These are phyloP conservation scores for Ancistrus triradiatus DNA, from an alignment of 2,113 vertebrate species.

Conservation along the genomic window DNA sequence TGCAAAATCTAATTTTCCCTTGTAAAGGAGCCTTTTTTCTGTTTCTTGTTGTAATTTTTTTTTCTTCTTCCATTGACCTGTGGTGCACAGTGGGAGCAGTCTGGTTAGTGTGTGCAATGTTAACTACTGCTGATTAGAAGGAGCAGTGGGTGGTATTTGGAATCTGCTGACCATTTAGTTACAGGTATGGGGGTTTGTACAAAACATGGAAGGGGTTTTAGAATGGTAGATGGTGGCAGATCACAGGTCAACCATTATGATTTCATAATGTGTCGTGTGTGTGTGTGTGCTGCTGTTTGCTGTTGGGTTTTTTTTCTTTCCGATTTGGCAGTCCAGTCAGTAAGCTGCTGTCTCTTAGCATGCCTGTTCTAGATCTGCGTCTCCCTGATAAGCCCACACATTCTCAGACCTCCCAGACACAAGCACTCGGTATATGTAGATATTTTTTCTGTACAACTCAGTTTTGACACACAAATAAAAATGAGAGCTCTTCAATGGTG, in stretches of 20 bases:
- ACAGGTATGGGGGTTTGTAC: neutral
- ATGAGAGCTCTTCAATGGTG: neutral
- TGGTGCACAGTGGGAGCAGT: neutral
- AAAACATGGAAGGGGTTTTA: too few relatives aligned
- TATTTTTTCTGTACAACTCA: slow-evolving; percentile 3
- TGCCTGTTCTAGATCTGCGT: slow-evolving; percentile 53
- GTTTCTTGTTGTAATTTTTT: neutral
- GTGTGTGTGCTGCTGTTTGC: slow-evolving; percentile 42
- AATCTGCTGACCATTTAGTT: slow-evolving; percentile 23
- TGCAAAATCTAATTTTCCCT: slow-evolving; percentile 10
- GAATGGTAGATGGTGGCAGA: neutral
- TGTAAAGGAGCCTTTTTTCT: too few relatives aligned
- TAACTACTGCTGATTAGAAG: neutral
- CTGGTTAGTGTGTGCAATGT: neutral
- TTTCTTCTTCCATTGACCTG: neutral
- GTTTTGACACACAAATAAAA: neutral
- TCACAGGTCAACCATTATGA: slow-evolving; percentile 35
- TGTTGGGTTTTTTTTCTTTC: slow-evolving; percentile 17
- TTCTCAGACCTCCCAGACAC: slow-evolving; percentile 6
- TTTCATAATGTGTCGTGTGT: too few relatives aligned
- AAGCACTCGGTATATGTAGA: slow-evolving; percentile 46
- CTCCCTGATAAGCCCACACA: slow-evolving; percentile 51
- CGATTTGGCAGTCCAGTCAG: slow-evolving; percentile 25
- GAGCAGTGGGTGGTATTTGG: slow-evolving; percentile 5
- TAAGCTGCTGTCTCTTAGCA: slow-evolving; percentile 41